These are phyloP conservation scores for Drosophila tristis DNA, from an alignment of 1,140 invertebrate genomes.

Conservation along the genomic window DNA sequence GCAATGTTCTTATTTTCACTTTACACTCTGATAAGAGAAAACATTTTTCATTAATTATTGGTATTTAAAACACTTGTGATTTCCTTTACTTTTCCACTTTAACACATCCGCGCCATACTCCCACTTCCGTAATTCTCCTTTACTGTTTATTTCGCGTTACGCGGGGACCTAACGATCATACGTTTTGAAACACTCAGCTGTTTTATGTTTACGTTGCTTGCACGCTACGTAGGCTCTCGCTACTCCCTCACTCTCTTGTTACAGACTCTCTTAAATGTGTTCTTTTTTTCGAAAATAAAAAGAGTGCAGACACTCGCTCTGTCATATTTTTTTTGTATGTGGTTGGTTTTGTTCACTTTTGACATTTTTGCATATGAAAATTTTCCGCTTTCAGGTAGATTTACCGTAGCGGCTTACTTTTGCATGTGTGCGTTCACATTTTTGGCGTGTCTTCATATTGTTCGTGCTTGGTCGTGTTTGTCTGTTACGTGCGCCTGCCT, in stretches of 20 bases:
- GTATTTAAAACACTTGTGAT: slow-evolving; percentile 39
- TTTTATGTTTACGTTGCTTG: slow-evolving; percentile 70
- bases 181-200: slow-evolving; percentile 66
- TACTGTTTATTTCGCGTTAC: slow-evolving; percentile 58
- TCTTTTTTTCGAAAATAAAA: slow-evolving; percentile 32
- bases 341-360: slow-evolving; percentile 75
- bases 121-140: slow-evolving; percentile 10
- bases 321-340: slow-evolving; percentile 46
- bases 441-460: slow-evolving; percentile 48
- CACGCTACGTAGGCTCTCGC: slow-evolving; percentile 47
- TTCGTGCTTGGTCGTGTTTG: slow-evolving; percentile 38
- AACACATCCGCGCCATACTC: slow-evolving; percentile 19
- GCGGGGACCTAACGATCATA: slow-evolving; percentile 61
- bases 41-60: slow-evolving; percentile 16
- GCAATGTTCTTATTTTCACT: slow-evolving; percentile 47
- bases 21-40: slow-evolving; percentile 39
- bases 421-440: slow-evolving; percentile 36
- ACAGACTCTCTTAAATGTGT: slow-evolving; percentile 19
- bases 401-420: slow-evolving; percentile 55
- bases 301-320: slow-evolving; percentile 37
- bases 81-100: slow-evolving; percentile 36
- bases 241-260: slow-evolving; percentile 23
- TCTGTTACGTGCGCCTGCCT: slow-evolving; percentile 14
- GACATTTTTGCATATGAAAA: slow-evolving; percentile 81
- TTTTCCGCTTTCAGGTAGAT: slow-evolving; percentile 81